Percentiles rank a stretch among this genome's conserved stretches.
These are phyloP conservation scores for Nemotelus pantherinus DNA, from an alignment of 2,888 invertebrate genomes.

Conservation along the genomic window DNA sequence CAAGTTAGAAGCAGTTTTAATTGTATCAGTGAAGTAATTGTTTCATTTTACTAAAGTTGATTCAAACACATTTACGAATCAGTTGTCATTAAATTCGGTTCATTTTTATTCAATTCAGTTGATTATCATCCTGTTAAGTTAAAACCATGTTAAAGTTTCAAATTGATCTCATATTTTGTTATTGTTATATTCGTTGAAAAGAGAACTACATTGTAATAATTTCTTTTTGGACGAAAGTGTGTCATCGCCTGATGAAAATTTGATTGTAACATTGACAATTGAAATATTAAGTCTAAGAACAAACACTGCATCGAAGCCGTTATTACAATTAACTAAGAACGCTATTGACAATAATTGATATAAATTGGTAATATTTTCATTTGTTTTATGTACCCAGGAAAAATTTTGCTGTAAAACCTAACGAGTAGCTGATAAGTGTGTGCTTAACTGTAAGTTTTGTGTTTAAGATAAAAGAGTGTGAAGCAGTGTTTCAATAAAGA, in stretches of 20 bases:
- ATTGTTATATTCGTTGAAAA: background rate
- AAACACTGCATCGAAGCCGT: background rate
- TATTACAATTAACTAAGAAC: background rate
- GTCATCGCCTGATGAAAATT: slow-evolving; percentile 6
- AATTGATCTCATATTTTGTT: slow-evolving; percentile 23
- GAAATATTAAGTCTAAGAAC: too few relatives aligned
- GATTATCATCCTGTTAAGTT: slow-evolving; percentile 12
- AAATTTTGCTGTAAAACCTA: slow-evolving; percentile 20
- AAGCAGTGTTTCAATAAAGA: slow-evolving; percentile 38
- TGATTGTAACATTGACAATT: background rate
- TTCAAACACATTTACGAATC: background rate
- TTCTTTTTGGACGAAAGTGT: slow-evolving; percentile 8
- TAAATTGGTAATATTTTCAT: background rate
- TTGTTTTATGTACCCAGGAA: background rate
- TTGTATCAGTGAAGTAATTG: too few relatives aligned
- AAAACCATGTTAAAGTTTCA: background rate
- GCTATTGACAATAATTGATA: background rate
- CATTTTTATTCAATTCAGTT: too few relatives aligned
- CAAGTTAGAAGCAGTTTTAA: too few relatives aligned
- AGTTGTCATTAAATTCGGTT: background rate
- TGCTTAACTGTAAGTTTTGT: slow-evolving; percentile 17
- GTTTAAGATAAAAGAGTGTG: background rate
- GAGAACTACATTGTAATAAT: background rate
- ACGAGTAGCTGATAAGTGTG: slow-evolving; percentile 35
- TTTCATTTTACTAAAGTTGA: too few relatives aligned